Conservation (phyloP, 2,888 invertebrate species). For the Tanytarsus gracilentus region DNA sequence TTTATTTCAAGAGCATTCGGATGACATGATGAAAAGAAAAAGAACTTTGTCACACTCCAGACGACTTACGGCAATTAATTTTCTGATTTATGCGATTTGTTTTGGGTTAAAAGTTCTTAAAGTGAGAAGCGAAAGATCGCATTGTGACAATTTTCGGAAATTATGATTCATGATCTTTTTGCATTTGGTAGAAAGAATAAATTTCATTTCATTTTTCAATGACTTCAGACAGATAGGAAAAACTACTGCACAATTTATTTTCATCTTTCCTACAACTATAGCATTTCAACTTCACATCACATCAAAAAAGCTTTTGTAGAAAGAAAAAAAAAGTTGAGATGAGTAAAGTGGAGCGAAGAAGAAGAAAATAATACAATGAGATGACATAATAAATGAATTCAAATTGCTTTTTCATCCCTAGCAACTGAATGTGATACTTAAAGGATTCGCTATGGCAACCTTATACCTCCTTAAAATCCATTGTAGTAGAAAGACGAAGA, state of each 20-base stretch:
- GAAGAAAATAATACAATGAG: slow-evolving; percentile 1
- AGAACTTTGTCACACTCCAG: slow-evolving; percentile 12
- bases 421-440: background rate
- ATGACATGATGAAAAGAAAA: background rate
- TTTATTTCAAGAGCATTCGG: background rate
- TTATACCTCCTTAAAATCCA: too few relatives aligned
- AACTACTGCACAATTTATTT: slow-evolving; percentile 4
- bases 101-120: too few relatives aligned
- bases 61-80: slow-evolving; percentile 15
- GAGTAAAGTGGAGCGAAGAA: background rate
- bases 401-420: slow-evolving; percentile 11
- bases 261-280: background rate
- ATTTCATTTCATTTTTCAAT: slow-evolving; percentile 9
- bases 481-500: too few relatives aligned
- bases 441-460: slow-evolving; percentile 11
- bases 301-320: background rate
- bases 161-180: slow-evolving; percentile 19
- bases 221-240: background rate
- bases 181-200: background rate
- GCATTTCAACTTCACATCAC: background rate
- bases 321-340: background rate
- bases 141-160: slow-evolving; percentile 16
- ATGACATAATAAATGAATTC: slow-evolving; percentile 16
- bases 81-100: slow-evolving; percentile 22
- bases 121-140: slow-evolving; percentile 4